Base-by-base conservation (phyloP, 2,888 invertebrate species). In the Muscina levida region DNA sequence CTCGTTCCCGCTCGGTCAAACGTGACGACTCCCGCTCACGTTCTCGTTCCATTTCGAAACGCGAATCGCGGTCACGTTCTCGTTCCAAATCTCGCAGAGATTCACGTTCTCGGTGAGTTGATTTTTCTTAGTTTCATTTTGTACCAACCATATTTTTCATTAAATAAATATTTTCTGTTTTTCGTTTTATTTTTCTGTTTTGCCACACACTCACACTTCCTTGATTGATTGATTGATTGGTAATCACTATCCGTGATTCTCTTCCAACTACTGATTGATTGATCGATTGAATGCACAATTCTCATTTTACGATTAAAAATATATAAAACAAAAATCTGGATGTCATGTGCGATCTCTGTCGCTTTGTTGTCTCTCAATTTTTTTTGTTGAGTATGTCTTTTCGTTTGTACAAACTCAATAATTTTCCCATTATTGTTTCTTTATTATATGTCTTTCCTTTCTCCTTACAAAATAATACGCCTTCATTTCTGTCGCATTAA, bases 1-100 rank as follows among this genome's bases (percentile, higher is more conserved):
- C 93, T 51, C 91, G 91, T 85, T 93, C 93, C 39, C 90, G 91
- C 85, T 93, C 93, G 6, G 87, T 90, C 66, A 90, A 91, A 82
- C 89, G 90, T 51, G 90, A 90, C 46, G 77, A 77, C 37, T 89
- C 89, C 2, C 89, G 89, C 66, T 91, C 90, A 17, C 88, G 89
- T 67, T 90, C 90, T 37, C 89, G 89, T 77, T 91, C 91, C 37
- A 85, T 85, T 72, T 87, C 88, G 3, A 90, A 90, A 84, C 89
- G 89, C 72, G 90, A 90, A 76, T 91, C 91, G 6, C 90, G 91
- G 70, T 91, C 91, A 11, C 88, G 90, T 46, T 91, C 91, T 31
- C 89, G 91, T 73, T 91, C 91, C 48, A 90, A 90, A 81, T 91
- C 90, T n/a, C 87, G 88, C 22, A 86, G 88, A 77, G 92, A 92